phyloP scores from a whole-genome alignment of 2,797 vertebrate genomes.

The Typhlichthys eigenmanni region DNA sequence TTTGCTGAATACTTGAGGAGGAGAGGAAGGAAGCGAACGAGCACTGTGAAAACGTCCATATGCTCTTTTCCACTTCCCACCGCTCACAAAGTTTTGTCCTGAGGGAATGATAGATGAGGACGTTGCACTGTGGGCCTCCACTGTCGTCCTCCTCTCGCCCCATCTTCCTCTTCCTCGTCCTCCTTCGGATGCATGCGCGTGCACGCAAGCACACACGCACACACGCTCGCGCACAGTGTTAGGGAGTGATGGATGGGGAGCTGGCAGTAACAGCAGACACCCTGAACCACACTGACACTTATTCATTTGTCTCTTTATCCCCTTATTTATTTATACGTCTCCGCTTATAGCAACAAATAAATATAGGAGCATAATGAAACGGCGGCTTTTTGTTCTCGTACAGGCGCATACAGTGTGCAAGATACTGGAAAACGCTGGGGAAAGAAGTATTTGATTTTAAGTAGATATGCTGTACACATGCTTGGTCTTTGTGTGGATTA shows the following conservation, averaged over 20 bases:
- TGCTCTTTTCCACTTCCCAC: slow-evolving; percentile 38
- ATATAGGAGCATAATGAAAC: slow-evolving; percentile 43
- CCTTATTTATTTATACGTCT: slow-evolving; percentile 59
- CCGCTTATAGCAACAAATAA: slow-evolving; percentile 42
- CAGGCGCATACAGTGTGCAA: slow-evolving; percentile 5
- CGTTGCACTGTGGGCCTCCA: slow-evolving; percentile 66
- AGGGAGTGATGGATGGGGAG: slow-evolving; percentile 71
- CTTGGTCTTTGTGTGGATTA: no score
- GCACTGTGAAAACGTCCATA: slow-evolving; percentile 66
- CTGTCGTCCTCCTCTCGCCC: slow-evolving; percentile 65
- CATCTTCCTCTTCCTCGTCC: slow-evolving; percentile 52
- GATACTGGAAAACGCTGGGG: neutral
- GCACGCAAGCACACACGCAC: slow-evolving; percentile 20
- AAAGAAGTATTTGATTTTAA: no score
- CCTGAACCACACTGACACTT: slow-evolving; percentile 57
- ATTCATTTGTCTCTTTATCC: slow-evolving; percentile 56
- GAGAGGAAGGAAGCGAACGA: slow-evolving; percentile 56
- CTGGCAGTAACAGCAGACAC: slow-evolving; percentile 70
- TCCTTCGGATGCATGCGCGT: slow-evolving; percentile 24
- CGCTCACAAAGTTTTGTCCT: slow-evolving; percentile 54
- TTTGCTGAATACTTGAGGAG: slow-evolving; percentile 57
- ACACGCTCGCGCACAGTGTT: slow-evolving; percentile 49
- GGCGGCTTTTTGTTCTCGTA: neutral
- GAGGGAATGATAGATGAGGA: slow-evolving; percentile 65
- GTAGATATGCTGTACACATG: no score